These are phyloP conservation scores for Pygocentrus nattereri DNA, from an alignment of 2,797 vertebrate species.

Conservation along the genomic window DNA sequence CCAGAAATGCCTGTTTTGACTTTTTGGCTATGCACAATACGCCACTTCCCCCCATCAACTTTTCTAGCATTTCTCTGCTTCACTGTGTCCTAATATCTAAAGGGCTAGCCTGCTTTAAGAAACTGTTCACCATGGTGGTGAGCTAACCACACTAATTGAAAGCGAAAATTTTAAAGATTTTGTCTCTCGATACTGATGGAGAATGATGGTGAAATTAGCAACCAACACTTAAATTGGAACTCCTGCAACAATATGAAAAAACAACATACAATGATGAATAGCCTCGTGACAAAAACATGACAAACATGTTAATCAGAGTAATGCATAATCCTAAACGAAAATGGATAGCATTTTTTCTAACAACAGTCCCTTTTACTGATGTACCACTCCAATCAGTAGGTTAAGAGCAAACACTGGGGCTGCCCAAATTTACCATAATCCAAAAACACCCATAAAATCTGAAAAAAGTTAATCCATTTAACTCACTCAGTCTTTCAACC, in stretches of 20 bases:
- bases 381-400: not conserved
- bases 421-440: not conserved
- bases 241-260: not conserved
- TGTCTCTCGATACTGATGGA: not conserved
- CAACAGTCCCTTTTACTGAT: not conserved
- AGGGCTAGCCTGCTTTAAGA: not conserved
- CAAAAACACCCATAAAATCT: not conserved
- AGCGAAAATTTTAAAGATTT: not conserved
- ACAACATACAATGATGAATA: not conserved
- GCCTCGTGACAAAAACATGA: too few species aligned
- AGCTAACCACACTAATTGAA: not conserved
- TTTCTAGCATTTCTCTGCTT: not conserved
- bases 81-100: not conserved
- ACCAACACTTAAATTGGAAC: constrained; percentile 40
- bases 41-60: not conserved
- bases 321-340: constrained; percentile 4
- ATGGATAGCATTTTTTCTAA: not conserved
- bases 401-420: not conserved
- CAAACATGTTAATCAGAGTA: too few species aligned
- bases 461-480: not conserved
- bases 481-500: not conserved
- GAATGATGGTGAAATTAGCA: not conserved
- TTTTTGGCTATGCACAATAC: not conserved
- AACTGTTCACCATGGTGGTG: not conserved
- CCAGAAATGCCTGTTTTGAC: not conserved